A percentile compares a stretch with the other conserved stretches of the same genome.
Conservation (phyloP, 2,888 invertebrate genomes). For the Thumatha senex region DNA sequence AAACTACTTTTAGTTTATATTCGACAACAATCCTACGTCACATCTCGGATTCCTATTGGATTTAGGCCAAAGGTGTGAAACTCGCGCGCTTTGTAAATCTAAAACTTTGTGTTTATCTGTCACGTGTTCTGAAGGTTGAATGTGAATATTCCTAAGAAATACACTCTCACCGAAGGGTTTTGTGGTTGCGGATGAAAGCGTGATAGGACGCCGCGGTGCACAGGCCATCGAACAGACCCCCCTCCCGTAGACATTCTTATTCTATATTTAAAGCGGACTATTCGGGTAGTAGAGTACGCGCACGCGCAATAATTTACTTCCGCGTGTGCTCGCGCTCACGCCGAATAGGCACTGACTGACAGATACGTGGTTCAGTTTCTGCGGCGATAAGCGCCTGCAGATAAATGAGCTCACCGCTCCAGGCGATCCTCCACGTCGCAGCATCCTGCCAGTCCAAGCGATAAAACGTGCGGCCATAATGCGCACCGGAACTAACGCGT, state of each 20-base stretch:
- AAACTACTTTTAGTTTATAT: slow-evolving; percentile 65
- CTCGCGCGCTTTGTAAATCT: slow-evolving; percentile 69
- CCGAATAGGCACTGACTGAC: slow-evolving; percentile 78
- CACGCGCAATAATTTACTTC: slow-evolving; percentile 80
- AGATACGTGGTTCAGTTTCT: slow-evolving; percentile 60
- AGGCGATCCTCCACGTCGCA: slow-evolving; percentile 77
- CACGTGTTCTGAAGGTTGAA: slow-evolving; percentile 59
- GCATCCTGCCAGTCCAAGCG: slow-evolving; percentile 73
- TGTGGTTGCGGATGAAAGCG: slow-evolving; percentile 68
- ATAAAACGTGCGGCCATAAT: slow-evolving; percentile 66
- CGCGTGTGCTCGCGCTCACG: slow-evolving; percentile 80
- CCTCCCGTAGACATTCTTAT: slow-evolving; percentile 80
- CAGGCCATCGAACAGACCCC: slow-evolving; percentile 89
- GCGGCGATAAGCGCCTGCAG: slow-evolving; percentile 71
- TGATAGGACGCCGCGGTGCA: slow-evolving; percentile 84
- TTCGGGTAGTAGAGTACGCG: slow-evolving; percentile 76
- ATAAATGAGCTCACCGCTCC: slow-evolving; percentile 80
- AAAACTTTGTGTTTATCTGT: slow-evolving; percentile 71
- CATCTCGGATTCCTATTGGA: slow-evolving; percentile 73
- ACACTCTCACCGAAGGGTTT: slow-evolving; percentile 76
- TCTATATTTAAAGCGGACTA: slow-evolving; percentile 81
- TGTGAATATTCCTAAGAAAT: slow-evolving; percentile 53
- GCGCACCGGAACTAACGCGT: slow-evolving; percentile 33
- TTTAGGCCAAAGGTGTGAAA: slow-evolving; percentile 77
- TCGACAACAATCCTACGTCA: slow-evolving; percentile 70